phyloP scores from a whole-genome alignment of 2,797 vertebrate genomes.

The Galago senegalensis region DNA sequence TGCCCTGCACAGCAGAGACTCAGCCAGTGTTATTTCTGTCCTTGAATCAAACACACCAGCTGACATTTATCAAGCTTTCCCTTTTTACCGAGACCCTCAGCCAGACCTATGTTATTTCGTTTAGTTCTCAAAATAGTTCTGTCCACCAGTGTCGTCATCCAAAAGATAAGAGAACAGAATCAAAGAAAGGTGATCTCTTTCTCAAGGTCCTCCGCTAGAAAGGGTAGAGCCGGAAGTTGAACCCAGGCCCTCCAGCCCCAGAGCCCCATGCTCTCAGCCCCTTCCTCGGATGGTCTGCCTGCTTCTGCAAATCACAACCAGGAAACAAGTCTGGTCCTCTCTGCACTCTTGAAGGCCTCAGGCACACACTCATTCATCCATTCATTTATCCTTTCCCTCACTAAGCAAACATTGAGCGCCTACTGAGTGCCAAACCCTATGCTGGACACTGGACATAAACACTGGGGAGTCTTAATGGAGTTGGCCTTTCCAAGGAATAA shows the following conservation, averaged over 20 bases:
- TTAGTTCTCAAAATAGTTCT: not conserved
- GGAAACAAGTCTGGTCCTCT: not conserved
- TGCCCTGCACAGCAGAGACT: not conserved
- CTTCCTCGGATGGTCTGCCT: not conserved
- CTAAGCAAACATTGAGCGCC: not conserved
- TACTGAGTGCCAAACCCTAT: not conserved
- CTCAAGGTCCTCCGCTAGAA: not conserved
- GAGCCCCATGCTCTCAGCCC: not conserved
- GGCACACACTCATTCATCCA: accelerated
- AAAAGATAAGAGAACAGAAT: not conserved
- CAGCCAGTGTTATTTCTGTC: not conserved
- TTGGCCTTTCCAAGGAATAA: not conserved
- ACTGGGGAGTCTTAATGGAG: not conserved
- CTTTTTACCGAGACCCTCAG: not conserved
- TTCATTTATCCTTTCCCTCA: not conserved
- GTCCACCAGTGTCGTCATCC: not conserved
- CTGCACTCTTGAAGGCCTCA: not conserved
- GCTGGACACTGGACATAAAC: not conserved
- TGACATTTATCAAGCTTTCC: too few relatives aligned
- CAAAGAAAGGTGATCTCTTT: not conserved
- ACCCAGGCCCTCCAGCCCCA: not conserved
- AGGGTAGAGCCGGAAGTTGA: not conserved
- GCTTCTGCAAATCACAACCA: not conserved
- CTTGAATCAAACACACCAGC: not conserved
- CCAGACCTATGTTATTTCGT: not conserved